Conservation (phyloP, 1,140 invertebrate species). For the Atta cephalotes region DNA sequence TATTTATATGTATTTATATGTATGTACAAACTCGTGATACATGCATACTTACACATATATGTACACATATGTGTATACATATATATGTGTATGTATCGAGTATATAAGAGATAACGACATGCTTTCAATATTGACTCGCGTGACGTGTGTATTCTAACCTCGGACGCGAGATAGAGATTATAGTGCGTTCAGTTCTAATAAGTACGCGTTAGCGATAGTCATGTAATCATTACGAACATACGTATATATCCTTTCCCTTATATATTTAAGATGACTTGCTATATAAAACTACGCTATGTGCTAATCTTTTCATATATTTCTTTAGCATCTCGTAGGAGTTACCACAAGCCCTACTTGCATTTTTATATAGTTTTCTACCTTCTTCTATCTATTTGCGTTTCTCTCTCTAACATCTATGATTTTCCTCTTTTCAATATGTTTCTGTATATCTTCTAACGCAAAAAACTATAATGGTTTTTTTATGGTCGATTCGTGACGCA, state of each 20-base stretch:
- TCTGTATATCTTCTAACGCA: constrained; percentile 59
- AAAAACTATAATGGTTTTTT: constrained; percentile 37
- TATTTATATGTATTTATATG: constrained; percentile 50
- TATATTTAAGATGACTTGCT: constrained; percentile 82
- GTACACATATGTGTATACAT: not conserved
- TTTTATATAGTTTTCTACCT: not conserved
- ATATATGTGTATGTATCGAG: constrained; percentile 47
- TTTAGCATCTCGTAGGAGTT: constrained; percentile 57
- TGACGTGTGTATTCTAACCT: not conserved
- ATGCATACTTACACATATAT: constrained; percentile 44
- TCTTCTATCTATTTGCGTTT: not conserved
- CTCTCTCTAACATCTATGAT: constrained; percentile 38
- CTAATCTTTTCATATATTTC: constrained; percentile 74
- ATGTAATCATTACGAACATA: constrained; percentile 78
- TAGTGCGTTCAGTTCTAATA: constrained; percentile 68
- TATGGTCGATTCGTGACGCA: constrained; percentile 68
- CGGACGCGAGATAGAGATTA: constrained; percentile 55
- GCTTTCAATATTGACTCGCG: constrained; percentile 36
- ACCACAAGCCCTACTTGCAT: constrained; percentile 32
- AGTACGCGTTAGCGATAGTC: constrained; percentile 75
- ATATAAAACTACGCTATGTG: constrained; percentile 84
- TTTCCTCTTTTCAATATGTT: constrained; percentile 30
- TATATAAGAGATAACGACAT: constrained; percentile 38
- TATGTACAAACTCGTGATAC: constrained; percentile 31
- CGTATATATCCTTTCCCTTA: constrained; percentile 79